A percentile compares a stretch with the other conserved stretches of the same genome.
Conservation (phyloP, 2,113 vertebrate genomes). For the Orycteropus afer region DNA sequence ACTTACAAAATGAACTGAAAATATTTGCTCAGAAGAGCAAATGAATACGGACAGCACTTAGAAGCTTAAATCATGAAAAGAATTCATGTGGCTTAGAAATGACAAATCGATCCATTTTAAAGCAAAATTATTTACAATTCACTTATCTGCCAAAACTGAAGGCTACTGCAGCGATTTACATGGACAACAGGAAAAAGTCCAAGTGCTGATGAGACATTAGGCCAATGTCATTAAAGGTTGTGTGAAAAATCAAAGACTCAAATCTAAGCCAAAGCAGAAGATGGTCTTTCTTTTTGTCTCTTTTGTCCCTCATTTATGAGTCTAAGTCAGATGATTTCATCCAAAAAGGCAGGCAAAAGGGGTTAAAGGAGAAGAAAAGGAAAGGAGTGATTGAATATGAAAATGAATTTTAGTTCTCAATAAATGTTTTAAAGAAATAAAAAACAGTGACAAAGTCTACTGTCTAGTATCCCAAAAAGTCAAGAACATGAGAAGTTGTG, state of each 20-base stretch:
- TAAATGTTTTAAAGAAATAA: not conserved
- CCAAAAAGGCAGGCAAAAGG: not conserved
- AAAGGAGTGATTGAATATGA: not conserved
- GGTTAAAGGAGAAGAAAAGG: conserved; percentile 24
- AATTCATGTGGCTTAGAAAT: conserved; percentile 78
- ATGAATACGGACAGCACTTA: conserved; percentile 73
- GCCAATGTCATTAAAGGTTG: conserved; percentile 58
- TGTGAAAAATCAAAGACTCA: not conserved
- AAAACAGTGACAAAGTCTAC: not conserved
- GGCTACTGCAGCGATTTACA: conserved; percentile 49
- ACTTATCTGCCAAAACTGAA: conserved; percentile 67
- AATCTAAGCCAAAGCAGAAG: not conserved
- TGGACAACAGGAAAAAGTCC: conserved; percentile 57
- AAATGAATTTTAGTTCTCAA: not conserved
- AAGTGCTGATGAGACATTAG: conserved; percentile 44
- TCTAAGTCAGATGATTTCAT: conserved; percentile 24
- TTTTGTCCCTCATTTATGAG: not conserved
- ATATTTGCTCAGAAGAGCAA: conserved; percentile 70
- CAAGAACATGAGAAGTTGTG: not conserved
- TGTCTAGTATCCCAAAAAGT: not conserved
- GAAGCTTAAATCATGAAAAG: conserved; percentile 71
- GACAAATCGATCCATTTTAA: conserved; percentile 77
- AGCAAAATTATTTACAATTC: conserved; percentile 80
- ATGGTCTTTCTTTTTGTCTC: not conserved
- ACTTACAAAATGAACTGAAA: conserved; percentile 70